phyloP scores from a whole-genome alignment of 2,113 vertebrate genomes.

The Planiliza haematocheilus region DNA sequence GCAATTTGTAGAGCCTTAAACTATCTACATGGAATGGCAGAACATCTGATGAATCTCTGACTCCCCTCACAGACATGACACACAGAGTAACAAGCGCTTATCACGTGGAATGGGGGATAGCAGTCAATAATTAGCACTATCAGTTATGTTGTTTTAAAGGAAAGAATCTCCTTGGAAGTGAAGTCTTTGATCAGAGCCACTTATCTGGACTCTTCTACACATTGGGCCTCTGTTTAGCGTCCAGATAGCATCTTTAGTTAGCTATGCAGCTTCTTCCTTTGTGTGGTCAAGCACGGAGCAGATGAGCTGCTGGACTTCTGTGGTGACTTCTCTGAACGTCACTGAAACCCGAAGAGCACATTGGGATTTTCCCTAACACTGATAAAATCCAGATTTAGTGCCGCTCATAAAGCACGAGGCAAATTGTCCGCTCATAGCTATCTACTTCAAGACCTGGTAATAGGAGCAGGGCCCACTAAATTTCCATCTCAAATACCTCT shows the following conservation, averaged over 20 bases:
- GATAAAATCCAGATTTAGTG: conserved; percentile 79
- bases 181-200: conserved; percentile 69
- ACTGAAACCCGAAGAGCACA: conserved; percentile 60
- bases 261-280: conserved; percentile 55
- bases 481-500: conserved; percentile 71
- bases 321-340: conserved; percentile 29
- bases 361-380: conserved; percentile 59
- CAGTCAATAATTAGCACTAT: conserved; percentile 62
- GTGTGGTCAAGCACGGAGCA: conserved; percentile 60
- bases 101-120: conserved; percentile 41
- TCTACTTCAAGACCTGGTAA: conserved; percentile 65
- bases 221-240: conserved; percentile 63
- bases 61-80: conserved; percentile 9
- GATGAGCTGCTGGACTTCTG: conserved; percentile 50
- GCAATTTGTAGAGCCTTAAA: too few relatives aligned
- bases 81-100: conserved; percentile 27
- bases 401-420: conserved; percentile 74
- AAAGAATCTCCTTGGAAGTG: conserved; percentile 53
- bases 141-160: conserved; percentile 62
- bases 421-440: conserved; percentile 70
- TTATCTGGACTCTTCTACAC: conserved; percentile 66
- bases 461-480: conserved; percentile 67
- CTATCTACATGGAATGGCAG: background rate
- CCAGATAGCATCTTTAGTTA: conserved; percentile 54
- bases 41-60: background rate